Conservation (phyloP, 2,797 vertebrate genomes). For the Myotis planiceps region DNA sequence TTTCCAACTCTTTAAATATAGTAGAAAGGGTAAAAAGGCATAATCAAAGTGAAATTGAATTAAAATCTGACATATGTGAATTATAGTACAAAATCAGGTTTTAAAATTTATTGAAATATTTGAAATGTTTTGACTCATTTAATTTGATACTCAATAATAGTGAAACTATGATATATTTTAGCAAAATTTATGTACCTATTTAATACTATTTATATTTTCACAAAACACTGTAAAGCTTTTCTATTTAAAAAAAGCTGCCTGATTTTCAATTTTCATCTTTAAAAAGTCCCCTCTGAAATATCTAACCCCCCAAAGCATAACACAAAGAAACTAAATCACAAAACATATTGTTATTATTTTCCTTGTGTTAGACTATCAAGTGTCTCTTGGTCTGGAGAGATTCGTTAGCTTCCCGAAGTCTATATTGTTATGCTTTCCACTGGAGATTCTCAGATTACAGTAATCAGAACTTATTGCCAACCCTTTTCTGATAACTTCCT, state of each 20-base stretch:
- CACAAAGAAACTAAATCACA: conserved; percentile 37
- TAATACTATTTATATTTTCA: background rate
- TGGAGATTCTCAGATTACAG: conserved; percentile 54
- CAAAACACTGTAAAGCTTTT: background rate
- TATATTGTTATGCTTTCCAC: conserved; percentile 38
- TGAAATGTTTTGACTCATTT: background rate
- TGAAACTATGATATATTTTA: background rate
- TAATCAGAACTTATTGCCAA: conserved; percentile 42
- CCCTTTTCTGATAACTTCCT: conserved; percentile 32
- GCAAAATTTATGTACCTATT: background rate
- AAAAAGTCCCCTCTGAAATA: conserved; percentile 59
- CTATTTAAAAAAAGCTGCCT: background rate
- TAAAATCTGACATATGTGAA: background rate
- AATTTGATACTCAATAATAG: background rate
- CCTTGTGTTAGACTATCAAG: conserved; percentile 24
- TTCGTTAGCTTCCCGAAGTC: conserved; percentile 53
- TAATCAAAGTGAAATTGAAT: background rate
- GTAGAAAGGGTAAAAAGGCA: background rate
- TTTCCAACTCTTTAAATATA: background rate
- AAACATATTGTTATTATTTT: conserved; percentile 56
- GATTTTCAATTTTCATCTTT: conserved; percentile 38
- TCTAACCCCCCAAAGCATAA: conserved; percentile 43
- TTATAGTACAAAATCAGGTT: background rate
- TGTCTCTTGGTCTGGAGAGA: conserved; percentile 56
- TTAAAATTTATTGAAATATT: background rate